phyloP scores from a whole-genome alignment of 2,888 invertebrate genomes.

The Rotaria sp. region DNA sequence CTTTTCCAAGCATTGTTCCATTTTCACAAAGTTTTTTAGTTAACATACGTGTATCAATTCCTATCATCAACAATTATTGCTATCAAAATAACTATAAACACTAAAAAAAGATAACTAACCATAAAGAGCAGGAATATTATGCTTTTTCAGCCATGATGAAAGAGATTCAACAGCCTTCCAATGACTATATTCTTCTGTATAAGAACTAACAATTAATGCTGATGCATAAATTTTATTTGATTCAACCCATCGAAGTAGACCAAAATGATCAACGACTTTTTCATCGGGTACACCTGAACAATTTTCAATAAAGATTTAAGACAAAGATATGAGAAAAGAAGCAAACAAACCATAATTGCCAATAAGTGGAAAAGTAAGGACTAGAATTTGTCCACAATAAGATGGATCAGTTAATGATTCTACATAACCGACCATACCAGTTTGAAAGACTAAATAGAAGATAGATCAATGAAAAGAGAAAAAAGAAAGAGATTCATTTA shows the following conservation, averaged over 20 bases:
- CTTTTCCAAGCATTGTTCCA: conserved; percentile 73
- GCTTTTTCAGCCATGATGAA: conserved; percentile 72
- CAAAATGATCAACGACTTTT: conserved; percentile 65
- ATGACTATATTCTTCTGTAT: conserved; percentile 77
- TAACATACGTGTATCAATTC: conserved; percentile 82
- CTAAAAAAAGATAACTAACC: conserved; percentile 44
- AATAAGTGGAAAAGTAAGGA: conserved; percentile 89
- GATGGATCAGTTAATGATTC: conserved; percentile 97
- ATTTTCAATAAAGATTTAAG: too few species aligned
- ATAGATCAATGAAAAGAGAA: conserved; percentile 34
- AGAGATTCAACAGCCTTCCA: conserved; percentile 76
- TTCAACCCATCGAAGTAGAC: conserved; percentile 71
- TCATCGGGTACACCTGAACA: conserved; percentile 21
- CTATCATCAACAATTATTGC: conserved; percentile 52
- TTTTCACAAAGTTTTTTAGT: conserved; percentile 82
- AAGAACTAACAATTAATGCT: conserved; percentile 81
- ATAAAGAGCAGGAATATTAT: conserved; percentile 74
- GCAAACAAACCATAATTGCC: conserved; percentile 94
- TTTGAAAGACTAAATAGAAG: conserved; percentile 74
- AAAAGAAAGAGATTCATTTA: neutral
- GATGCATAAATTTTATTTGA: conserved; percentile 82
- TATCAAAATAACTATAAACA: conserved; percentile 64
- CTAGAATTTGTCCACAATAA: conserved; percentile 83
- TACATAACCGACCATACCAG: conserved; percentile 97
- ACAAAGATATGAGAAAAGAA: conserved; percentile 59